Conservation (phyloP, 2,888 invertebrate genomes). For the Sipha maydis region DNA sequence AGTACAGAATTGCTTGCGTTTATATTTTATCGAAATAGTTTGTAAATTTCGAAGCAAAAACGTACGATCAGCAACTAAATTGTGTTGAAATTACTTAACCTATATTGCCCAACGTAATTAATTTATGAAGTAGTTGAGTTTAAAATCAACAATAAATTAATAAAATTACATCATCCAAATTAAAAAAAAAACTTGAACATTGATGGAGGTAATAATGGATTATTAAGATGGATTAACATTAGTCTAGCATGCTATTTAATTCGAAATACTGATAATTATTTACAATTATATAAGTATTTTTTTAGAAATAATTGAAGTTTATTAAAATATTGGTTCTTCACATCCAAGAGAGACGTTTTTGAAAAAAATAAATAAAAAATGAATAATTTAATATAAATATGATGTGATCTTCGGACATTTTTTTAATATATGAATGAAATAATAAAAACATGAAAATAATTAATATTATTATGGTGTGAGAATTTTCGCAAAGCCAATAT, state of each 20-base stretch:
- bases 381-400: not conserved
- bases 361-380: not conserved
- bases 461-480: not conserved
- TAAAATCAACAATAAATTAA: not conserved
- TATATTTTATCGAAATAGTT: not conserved
- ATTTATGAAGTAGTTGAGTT: not conserved
- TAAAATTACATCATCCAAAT: not conserved
- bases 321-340: not conserved
- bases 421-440: too few species aligned
- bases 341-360: not conserved
- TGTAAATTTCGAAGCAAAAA: not conserved
- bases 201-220: not conserved
- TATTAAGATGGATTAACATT: not conserved
- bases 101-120: not conserved
- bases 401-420: not conserved
- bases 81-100: not conserved
- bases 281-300: not conserved
- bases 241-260: not conserved
- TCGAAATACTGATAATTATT: not conserved
- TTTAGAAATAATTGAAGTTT: not conserved
- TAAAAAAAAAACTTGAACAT: not conserved
- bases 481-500: too few species aligned
- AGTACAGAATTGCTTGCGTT: not conserved
- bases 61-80: conserved; percentile 1
- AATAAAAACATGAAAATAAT: not conserved